Percentiles rank a stretch among this genome's conserved stretches.
Conservation (phyloP, 2,888 invertebrate genomes). For the Pycnomerus fuliginosus region DNA sequence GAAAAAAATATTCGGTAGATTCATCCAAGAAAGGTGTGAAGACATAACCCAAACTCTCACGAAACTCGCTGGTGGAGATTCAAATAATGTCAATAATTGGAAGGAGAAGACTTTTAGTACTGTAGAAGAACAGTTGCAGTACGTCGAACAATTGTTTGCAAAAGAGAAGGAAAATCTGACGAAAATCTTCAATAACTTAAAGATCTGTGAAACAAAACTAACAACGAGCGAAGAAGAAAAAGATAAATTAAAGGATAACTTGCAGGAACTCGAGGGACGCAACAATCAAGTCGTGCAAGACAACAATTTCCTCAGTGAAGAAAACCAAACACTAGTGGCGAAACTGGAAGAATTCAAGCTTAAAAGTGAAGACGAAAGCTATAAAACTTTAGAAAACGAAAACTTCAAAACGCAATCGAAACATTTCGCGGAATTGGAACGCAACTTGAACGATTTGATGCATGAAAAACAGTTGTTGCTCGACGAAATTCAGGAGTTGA, state of each 20-base stretch:
- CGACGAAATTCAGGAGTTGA: constrained; percentile 50
- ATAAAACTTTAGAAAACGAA: neutral
- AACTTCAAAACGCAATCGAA: too few relatives aligned
- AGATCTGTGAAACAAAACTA: constrained; percentile 13
- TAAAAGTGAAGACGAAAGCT: neutral
- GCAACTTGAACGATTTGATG: constrained; percentile 43
- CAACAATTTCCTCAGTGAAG: constrained; percentile 42
- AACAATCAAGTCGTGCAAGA: constrained; percentile 42
- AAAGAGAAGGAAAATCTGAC: constrained; percentile 26
- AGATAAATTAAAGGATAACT: constrained; percentile 10
- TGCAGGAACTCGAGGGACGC: constrained; percentile 38
- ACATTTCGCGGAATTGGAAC: constrained; percentile 46
- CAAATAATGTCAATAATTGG: too few relatives aligned
- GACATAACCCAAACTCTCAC: too few relatives aligned
- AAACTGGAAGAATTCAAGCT: constrained; percentile 41
- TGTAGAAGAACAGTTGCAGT: too few relatives aligned
- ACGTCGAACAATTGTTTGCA: too few relatives aligned
- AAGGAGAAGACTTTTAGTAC: too few relatives aligned
- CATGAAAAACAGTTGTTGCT: constrained; percentile 48
- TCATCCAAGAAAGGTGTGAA: too few relatives aligned
- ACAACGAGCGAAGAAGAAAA: constrained; percentile 16
- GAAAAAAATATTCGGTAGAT: too few relatives aligned
- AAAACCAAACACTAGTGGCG: constrained; percentile 39
- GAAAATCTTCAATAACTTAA: constrained; percentile 6
- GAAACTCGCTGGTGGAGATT: too few relatives aligned